Percentiles rank a stretch among this genome's conserved stretches.
These are phyloP conservation scores for Lerema accius DNA, from an alignment of 1,140 invertebrate genomes.

Conservation along the genomic window DNA sequence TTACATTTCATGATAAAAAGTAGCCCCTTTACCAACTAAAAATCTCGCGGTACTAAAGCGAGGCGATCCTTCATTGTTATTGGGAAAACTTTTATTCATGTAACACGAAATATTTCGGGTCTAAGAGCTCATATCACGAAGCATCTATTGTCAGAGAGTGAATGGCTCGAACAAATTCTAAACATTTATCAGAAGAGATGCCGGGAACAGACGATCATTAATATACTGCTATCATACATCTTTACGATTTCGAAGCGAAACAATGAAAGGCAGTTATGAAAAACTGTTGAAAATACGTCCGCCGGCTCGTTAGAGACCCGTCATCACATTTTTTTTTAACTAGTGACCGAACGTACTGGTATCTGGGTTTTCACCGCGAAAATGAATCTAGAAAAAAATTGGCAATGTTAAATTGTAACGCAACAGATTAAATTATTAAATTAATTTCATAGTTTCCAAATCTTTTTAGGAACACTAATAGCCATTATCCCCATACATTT, in stretches of 20 bases:
- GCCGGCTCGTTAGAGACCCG: neutral
- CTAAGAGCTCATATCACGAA: conserved; percentile 16
- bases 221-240: conserved; percentile 43
- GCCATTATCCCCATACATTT: too few species aligned
- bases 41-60: neutral
- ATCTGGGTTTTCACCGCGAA: too few species aligned
- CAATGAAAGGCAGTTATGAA: conserved; percentile 31
- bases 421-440: too few species aligned
- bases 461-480: too few species aligned
- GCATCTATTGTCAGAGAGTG: conserved; percentile 25
- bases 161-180: conserved; percentile 49
- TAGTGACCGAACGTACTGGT: neutral
- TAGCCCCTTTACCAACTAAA: neutral
- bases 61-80: neutral
- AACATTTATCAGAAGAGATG: conserved; percentile 47
- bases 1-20: neutral
- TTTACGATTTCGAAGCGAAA: conserved; percentile 37
- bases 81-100: neutral
- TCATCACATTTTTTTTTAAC: neutral
- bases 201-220: conserved; percentile 43
- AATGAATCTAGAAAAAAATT: too few species aligned
- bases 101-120: conserved; percentile 6
- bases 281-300: conserved; percentile 13
- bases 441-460: too few species aligned
- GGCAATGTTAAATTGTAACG: too few species aligned